Evolutionary conservation across 2,797 vertebrate genomes (phyloP).

Genomic region (Macroramphosus scolopax): DNA sequence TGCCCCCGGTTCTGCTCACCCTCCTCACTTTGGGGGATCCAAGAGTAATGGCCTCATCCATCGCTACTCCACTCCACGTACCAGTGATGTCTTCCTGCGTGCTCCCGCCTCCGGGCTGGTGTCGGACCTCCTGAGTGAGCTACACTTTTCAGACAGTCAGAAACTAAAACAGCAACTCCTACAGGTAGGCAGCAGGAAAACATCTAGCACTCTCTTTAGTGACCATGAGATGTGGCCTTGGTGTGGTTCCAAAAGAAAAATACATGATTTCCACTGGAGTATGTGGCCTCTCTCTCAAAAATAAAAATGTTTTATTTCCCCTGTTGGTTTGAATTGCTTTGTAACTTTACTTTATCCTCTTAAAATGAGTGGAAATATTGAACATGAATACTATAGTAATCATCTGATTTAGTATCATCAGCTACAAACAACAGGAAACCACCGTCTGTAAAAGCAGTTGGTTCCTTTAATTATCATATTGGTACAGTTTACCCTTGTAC

Average conservation of each 20-base stretch:
- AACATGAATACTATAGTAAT: no score
- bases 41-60: constrained; percentile 73
- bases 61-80: constrained; percentile 76
- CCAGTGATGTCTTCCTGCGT: constrained; percentile 73
- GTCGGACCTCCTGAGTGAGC: constrained; percentile 84
- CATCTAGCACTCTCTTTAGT: background rate
- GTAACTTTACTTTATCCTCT: no score
- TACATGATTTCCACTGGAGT: no score
- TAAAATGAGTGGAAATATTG: no score
- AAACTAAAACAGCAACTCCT: constrained; percentile 85
- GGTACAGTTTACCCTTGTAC: no score
- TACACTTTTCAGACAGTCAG: constrained; percentile 84
- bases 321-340: no score
- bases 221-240: background rate
- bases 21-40: constrained; percentile 64
- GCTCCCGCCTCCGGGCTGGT: constrained; percentile 77
- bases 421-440: no score
- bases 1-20: constrained; percentile 62
- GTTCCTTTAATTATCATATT: no score
- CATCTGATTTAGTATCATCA: no score
- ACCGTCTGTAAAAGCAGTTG: no score
- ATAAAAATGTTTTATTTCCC: no score
- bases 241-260: background rate
- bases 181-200: constrained; percentile 71
- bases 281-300: no score